A percentile compares a stretch with the other conserved stretches of the same genome.
phyloP scores from a whole-genome alignment of 2,888 invertebrate species.

The Tenthredo amoena region DNA sequence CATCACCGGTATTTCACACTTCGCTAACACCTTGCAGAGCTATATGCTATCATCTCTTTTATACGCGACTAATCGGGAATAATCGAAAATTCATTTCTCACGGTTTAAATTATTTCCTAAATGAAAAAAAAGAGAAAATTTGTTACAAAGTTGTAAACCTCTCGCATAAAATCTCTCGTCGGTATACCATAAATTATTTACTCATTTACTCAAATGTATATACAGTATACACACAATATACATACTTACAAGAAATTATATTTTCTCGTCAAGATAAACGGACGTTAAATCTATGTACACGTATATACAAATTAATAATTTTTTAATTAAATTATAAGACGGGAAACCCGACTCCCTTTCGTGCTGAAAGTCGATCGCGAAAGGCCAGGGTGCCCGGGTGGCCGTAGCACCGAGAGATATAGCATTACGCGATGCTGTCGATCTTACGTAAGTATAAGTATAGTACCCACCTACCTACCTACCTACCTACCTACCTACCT shows the following conservation, averaged over 20 bases:
- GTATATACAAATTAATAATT: not conserved
- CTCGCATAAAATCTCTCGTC: not conserved
- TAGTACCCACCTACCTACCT: not conserved
- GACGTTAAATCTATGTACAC: not conserved
- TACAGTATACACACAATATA: not conserved
- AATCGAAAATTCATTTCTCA: not conserved
- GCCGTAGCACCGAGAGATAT: constrained; percentile 39
- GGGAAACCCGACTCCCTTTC: constrained; percentile 33
- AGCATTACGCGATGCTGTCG: constrained; percentile 39
- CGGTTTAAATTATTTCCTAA: not conserved
- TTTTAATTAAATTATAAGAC: constrained; percentile 12
- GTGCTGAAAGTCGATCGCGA: constrained; percentile 42
- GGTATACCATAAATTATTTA: not conserved
- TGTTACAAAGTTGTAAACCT: not conserved
- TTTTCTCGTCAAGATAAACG: not conserved
- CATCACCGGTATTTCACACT: constrained; percentile 17
- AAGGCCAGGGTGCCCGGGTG: constrained; percentile 57
- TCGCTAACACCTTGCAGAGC: not conserved
- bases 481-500: not conserved
- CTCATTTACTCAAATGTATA: not conserved
- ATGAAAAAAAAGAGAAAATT: not conserved
- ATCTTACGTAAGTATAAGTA: constrained; percentile 26
- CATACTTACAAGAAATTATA: not conserved
- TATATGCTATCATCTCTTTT: not conserved
- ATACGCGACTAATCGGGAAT: not conserved